Evolutionary conservation across 1,140 invertebrate genomes (phyloP), one percentile per base, ranked within the genome.

Genomic region (Ericerus pela): DNA sequence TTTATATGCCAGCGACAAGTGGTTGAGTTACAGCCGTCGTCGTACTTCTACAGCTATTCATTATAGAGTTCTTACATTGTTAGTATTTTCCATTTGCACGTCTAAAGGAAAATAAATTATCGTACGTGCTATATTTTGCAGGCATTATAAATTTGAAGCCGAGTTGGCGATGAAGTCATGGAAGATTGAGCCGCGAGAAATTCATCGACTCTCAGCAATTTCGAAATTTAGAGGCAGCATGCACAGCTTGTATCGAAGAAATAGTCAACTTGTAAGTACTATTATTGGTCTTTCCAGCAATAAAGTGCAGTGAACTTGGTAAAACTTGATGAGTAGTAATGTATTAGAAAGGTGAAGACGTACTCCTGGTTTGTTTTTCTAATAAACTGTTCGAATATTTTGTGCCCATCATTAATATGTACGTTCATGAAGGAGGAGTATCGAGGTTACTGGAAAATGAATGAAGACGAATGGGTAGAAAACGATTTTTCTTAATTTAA

Each of bases 131-230:
- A n/a, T n/a, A 58, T 60, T 53, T 68, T 76, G 43, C 70, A 94
- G 92, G 63, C 88, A 90, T 68, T 91, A 89, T 67, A 91, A 88
- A 66, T 70, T 93, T 20, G 92, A 96, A 69, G 83, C 85, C 0
- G 92, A 94, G 72, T 82, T 97, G 56, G 89, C 87, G 1, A 89
- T 90, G 27, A 95, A 95, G 89, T 89, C 85, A 20, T 97, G 94
- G 94, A 82, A 86, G 63, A 82, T 97, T 0, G 78, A 80, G 59
- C 87, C 84, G 76, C 79, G 82, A 56, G 91, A 96, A 59, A 78
- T 93, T 1, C 72, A 69, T 55, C 65, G 66, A 12, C 59, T 63
- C 22, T 54, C 43, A 28, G 55, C 38, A 37, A 24, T 38, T 0
- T 73, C 73, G 5, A 70, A 72, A 20, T 64, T 75, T 4, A 70